Percentiles rank a stretch among this genome's conserved stretches.
Evolutionary conservation across 1,140 invertebrate genomes (phyloP).

Genomic region (Mylabris phalerata): DNA sequence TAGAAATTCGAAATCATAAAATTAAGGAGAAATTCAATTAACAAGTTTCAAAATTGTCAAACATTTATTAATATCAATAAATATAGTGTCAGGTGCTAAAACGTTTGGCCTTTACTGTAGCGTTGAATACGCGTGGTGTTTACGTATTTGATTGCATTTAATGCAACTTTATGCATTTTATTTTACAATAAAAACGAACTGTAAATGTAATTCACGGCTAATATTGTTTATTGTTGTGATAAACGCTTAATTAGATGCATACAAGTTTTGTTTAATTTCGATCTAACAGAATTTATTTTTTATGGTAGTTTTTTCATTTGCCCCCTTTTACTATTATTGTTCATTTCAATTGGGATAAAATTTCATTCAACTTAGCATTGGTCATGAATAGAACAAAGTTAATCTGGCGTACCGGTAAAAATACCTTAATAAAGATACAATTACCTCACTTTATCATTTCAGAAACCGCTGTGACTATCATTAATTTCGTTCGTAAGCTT

Average conservation of each 20-base stretch:
- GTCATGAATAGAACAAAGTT: background rate
- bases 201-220: conserved; percentile 5
- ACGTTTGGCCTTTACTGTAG: conserved; percentile 13
- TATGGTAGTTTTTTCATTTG: too few relatives aligned
- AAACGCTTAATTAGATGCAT: too few relatives aligned
- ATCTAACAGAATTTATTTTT: too few relatives aligned
- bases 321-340: too few relatives aligned
- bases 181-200: conserved; percentile 18
- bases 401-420: conserved; percentile 14
- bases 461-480: conserved; percentile 28
- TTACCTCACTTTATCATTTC: conserved; percentile 31
- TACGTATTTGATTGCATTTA: conserved; percentile 18
- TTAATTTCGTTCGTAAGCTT: conserved; percentile 31
- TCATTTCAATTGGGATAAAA: too few relatives aligned
- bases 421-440: conserved; percentile 33
- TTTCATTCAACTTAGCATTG: too few relatives aligned
- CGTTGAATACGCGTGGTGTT: conserved; percentile 7
- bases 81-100: conserved; percentile 18
- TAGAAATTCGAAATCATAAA: too few relatives aligned
- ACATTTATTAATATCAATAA: conserved; percentile 10
- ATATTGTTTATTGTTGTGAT: too few relatives aligned
- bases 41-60: too few relatives aligned
- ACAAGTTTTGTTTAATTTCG: too few relatives aligned
- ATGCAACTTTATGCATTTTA: conserved; percentile 15
- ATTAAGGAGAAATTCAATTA: too few relatives aligned